Evolutionary conservation across 2,797 vertebrate species (phyloP).

Genomic region (Serranus cabrilla): DNA sequence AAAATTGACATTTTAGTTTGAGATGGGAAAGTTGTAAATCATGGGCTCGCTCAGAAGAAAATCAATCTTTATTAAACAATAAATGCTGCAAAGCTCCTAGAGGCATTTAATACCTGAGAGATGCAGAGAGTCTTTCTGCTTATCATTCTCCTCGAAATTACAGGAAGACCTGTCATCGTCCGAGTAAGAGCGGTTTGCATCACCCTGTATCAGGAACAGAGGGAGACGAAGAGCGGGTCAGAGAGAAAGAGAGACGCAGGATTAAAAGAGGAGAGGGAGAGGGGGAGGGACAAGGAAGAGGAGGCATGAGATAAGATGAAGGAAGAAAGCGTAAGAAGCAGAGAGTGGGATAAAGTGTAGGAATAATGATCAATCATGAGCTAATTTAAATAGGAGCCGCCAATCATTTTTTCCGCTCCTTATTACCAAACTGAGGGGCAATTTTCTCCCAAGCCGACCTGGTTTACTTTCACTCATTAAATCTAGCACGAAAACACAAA

Average conservation of each 20-base stretch:
- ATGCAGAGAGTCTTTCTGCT: constrained; percentile 90
- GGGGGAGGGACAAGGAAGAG: neutral
- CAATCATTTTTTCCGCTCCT: neutral
- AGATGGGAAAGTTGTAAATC: neutral
- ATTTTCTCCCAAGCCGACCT: neutral
- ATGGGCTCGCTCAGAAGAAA: constrained; percentile 15
- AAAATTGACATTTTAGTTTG: neutral
- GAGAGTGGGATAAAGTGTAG: neutral
- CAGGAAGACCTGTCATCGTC: constrained; percentile 96
- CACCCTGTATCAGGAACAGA: constrained; percentile 86
- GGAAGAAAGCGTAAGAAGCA: neutral
- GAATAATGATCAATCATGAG: constrained; percentile 32
- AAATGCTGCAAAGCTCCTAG: neutral
- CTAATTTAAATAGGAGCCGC: constrained; percentile 18
- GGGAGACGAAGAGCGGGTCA: constrained; percentile 12
- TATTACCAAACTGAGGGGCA: neutral
- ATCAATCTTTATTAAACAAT: constrained; percentile 10
- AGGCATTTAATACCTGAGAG: constrained; percentile 87
- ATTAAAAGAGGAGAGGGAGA: neutral
- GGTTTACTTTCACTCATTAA: neutral
- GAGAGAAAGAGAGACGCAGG: neutral
- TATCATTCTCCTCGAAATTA: constrained; percentile 93
- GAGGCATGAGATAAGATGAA: neutral
- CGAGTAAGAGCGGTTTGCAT: constrained; percentile 96
- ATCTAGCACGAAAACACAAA: neutral